Base-by-base conservation (phyloP, 2,113 vertebrate species). In the Petromus typicus region DNA sequence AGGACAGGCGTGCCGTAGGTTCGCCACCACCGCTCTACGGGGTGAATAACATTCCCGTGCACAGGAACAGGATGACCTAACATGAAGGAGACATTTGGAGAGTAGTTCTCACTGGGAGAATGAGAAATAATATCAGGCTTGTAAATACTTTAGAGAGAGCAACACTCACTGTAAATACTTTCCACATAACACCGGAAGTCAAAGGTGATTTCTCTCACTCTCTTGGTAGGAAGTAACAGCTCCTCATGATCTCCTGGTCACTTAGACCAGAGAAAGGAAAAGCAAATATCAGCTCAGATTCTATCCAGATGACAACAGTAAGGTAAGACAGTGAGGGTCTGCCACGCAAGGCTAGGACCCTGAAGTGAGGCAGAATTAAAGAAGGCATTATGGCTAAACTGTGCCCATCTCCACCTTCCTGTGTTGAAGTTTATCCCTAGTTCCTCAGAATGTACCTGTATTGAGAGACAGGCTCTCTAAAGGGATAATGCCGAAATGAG, bases 231-330 rank as follows among this genome's bases (percentile, higher is more conserved):
- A 89, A 34, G 82, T 30, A 59, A 71, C 51, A 90, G 83, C 14
- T 73, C 34, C 27, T 16, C 45, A 40, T 30, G 61, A 66, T 4
- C 7, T 61, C 34, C 32, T 43, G 45, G 30, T 75, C 87, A 57
- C 87, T 95, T 22, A 86, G 81, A 40, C 67, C 73, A 96, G 59
- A 88, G 48, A 64, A 71, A 40, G 66, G 43, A 56, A 34, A n/a
- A 3, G 18, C 11, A 34, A 40, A 37, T 25, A 7, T 3, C 25
- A 16, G 78, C 23, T 32, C 64, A 48, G 75, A 25, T 32, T 86
- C 79, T 63, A 27, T 64, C 85, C 56, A 34, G 79, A 34, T 8
- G 79, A 81, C 25, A 37, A n/a, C 1, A 93, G 48, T 27, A 18
- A 67, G 37, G 57, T 73, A 66, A 94, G 79, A 90, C 78, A 73